Evolutionary conservation across 2,888 invertebrate species (phyloP), one percentile per base, ranked within the genome.

Genomic region (Morpho deidamia): DNA sequence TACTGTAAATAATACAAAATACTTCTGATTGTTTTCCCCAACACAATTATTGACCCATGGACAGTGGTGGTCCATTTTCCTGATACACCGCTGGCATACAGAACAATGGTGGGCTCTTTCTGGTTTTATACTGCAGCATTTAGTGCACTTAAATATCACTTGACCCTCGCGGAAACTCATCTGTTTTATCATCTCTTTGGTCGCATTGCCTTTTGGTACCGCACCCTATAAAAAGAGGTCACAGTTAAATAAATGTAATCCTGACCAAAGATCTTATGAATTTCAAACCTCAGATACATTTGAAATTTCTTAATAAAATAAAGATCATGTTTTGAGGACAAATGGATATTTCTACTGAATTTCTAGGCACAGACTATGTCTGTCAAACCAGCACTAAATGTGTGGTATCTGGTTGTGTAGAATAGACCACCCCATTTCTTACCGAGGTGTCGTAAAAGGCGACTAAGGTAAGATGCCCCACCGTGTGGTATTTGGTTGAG

Each of bases 21-120:
- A 99, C 86, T 99, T 99, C 91, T 99, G 99, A 91, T 99, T 99
- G 76, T 96, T 97, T 84, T 99, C 99, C 12, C 99, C 99, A 2
- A 99, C 98, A 83, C 99, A 99, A 81, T 99, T 99, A 79, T 99
- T 99, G 8, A 99, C 97, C 98, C 98, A 99, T 0, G 99, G 99
- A 64, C 92, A 92, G 63, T 92, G 92, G 66, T 92, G 92, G 69
- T 92, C 92, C 92, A 92, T 92, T 66, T 92, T 92, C 1, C 92
- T 82, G 55, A 91, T 91, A 78, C 92, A 95, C 70, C 97, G 93
- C 83, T 97, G 96, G 76, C 97, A 97, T 11, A 97, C 97, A 0
- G 97, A 97, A 81, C 98, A 98, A 76, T 98, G 98, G 90, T 98
- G 98, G 0, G 98, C 98, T 57, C 98, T 91, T 69, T 97, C 97